phyloP scores from a whole-genome alignment of 2,797 vertebrate genomes.

The Fundulus diaphanus region DNA sequence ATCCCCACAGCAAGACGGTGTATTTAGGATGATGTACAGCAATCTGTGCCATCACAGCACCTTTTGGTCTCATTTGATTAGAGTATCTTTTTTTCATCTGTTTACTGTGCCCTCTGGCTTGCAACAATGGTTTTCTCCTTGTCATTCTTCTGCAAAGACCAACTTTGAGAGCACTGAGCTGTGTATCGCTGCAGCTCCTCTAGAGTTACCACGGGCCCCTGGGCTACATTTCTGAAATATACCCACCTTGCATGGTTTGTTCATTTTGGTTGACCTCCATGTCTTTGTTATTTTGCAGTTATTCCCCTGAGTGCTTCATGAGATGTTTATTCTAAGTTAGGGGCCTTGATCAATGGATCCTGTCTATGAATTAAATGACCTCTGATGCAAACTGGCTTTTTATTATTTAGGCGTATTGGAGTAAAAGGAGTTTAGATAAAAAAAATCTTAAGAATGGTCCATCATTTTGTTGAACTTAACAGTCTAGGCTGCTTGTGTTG shows the following conservation, averaged over 20 bases:
- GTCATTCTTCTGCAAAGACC: neutral
- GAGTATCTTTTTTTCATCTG: neutral
- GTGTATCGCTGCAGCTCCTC: neutral
- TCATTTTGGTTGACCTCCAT: neutral
- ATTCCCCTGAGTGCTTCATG: neutral
- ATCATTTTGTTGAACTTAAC: neutral
- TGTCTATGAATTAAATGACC: neutral
- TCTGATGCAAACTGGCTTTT: neutral
- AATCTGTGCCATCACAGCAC: neutral
- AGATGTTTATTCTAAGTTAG: neutral
- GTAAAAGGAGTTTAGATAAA: neutral
- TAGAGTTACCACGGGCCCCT: neutral
- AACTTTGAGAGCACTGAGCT: neutral
- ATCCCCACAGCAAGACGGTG: neutral
- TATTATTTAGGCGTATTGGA: neutral
- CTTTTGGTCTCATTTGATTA: neutral
- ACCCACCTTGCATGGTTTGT: neutral
- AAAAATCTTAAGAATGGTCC: neutral
- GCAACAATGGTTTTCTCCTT: neutral
- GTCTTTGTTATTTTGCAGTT: neutral
- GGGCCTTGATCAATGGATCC: neutral
- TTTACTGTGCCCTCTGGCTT: neutral
- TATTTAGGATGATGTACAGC: neutral
- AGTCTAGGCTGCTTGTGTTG: too few relatives aligned
- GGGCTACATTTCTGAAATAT: neutral